Percentiles rank a stretch among this genome's conserved stretches.
These are phyloP conservation scores for Chironomus tepperi DNA, from an alignment of 1,140 invertebrate genomes.

Conservation along the genomic window DNA sequence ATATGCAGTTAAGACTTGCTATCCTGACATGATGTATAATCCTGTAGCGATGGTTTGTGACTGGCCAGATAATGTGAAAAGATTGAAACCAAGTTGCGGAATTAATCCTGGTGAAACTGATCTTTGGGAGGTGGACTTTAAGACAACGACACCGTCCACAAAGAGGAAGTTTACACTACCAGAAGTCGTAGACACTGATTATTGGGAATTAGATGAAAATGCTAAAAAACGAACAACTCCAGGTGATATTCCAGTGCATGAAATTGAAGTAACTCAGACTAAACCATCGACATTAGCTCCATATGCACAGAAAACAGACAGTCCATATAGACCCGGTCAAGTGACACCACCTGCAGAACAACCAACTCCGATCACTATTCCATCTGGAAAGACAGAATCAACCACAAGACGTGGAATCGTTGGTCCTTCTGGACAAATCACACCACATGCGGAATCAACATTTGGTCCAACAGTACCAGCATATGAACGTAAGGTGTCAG, in stretches of 20 bases:
- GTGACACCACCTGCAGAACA: too few species aligned
- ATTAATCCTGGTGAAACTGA: constrained; percentile 27
- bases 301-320: too few species aligned
- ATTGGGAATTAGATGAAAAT: not conserved
- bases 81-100: constrained; percentile 50
- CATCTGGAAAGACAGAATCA: too few species aligned
- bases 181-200: too few species aligned
- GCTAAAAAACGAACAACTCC: not conserved
- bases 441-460: not conserved
- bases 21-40: constrained; percentile 51
- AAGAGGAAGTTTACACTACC: not conserved
- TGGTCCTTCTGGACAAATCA: too few species aligned
- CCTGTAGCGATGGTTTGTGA: constrained; percentile 51
- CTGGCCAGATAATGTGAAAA: constrained; percentile 49
- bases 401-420: too few species aligned
- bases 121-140: not conserved
- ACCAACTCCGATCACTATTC: too few species aligned
- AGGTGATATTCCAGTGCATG: not conserved
- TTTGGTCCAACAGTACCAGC: not conserved
- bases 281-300: too few species aligned
- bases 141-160: not conserved
- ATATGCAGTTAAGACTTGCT: constrained; percentile 49
- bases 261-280: too few species aligned
- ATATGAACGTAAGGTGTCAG: too few species aligned
- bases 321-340: too few species aligned